Evolutionary conservation across 2,113 vertebrate genomes (phyloP), one percentile per base, ranked within the genome.

Genomic region (Jacana jacana): DNA sequence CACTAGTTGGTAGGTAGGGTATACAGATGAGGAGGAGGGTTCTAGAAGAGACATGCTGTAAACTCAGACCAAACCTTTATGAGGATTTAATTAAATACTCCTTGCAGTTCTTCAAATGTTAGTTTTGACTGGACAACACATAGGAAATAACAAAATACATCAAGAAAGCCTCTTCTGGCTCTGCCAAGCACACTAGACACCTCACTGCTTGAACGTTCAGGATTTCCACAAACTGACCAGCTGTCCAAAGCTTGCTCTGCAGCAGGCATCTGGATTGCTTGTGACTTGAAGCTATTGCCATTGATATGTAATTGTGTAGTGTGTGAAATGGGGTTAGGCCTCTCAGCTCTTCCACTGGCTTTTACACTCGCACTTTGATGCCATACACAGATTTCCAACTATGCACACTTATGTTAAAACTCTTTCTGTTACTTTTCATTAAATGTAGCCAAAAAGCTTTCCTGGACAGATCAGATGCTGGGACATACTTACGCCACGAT

Each of bases 401-500:
- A 33, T 28, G 24, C 23, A 49, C 51, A 25, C 13, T n/a, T 11
- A 15, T 13, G 22, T n/a, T 18, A 25, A 49, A 39, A 14, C 1
- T 6, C 24, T 22, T 58, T 17, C 12, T 70, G 20, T 8, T 25
- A 7, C 16, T 66, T 73, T 52, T 37, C 28, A 61, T 46, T 7
- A 33, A 37, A 52, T 4, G 16, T 0, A 52, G n/a, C 14, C 71
- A 80, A 49, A 72, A 64, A 30, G 17, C 1, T 85, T 30, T 40
- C 52, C n/a, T 9, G 44, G 52, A 17, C 13, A 57, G 58, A 28
- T 4, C 18, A 57, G 57, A 14, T 22, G 24, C 9, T 2, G 7
- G 37, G 33, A 22, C 24, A 65, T 49, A 98, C 98, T 98, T 95
- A 99, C 97, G 98, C 98, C 95, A 98, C 97, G 15, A 98, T 99